phyloP scores from a whole-genome alignment of 2,113 vertebrate genomes.

The Phainopepla nitens region DNA sequence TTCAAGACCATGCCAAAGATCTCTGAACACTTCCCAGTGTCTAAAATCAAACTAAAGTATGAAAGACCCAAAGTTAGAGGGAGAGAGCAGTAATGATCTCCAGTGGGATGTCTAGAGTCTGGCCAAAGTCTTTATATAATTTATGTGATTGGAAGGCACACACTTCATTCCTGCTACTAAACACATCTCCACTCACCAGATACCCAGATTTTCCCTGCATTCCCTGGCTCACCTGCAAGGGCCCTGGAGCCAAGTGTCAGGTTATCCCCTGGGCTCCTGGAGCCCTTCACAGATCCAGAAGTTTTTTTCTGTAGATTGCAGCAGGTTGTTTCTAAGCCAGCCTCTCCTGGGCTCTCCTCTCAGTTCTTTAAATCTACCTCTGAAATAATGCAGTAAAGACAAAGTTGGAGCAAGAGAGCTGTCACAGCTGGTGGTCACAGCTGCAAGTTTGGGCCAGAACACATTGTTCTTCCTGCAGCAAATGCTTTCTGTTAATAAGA shows the following conservation, averaged over 20 bases:
- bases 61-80: neutral
- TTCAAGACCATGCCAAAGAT: neutral
- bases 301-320: neutral
- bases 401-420: neutral
- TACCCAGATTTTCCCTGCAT: neutral
- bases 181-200: neutral
- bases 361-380: neutral
- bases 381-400: neutral
- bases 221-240: neutral
- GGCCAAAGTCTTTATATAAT: neutral
- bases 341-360: neutral
- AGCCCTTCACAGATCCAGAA: neutral
- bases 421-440: slow-evolving; percentile 39
- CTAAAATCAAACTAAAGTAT: neutral
- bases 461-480: neutral
- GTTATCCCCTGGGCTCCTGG: neutral
- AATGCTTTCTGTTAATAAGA: slow-evolving; percentile 18
- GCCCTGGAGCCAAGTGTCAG: neutral
- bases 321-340: neutral
- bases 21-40: neutral
- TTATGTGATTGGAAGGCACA: neutral
- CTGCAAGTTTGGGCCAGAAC: slow-evolving; percentile 22
- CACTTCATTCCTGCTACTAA: neutral
- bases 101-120: neutral
- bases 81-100: neutral